These are phyloP conservation scores for Ammospiza maritima DNA, from an alignment of 2,797 vertebrate genomes.

Conservation along the genomic window DNA sequence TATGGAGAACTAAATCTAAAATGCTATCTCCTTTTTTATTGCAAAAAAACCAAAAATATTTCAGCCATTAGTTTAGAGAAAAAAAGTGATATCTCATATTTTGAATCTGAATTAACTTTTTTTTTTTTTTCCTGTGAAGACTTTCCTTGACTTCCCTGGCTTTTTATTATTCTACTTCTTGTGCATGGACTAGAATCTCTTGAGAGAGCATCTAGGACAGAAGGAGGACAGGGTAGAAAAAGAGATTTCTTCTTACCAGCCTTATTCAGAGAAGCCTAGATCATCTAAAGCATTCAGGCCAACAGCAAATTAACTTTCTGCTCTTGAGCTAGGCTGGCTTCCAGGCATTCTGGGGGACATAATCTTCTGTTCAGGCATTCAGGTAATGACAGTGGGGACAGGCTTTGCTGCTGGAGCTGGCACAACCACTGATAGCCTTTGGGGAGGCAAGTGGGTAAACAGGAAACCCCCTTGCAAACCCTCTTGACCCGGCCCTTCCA, in stretches of 20 bases:
- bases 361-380: not conserved
- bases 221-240: not conserved
- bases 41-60: not conserved
- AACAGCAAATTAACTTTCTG: not conserved
- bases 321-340: not conserved
- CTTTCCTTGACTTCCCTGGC: not conserved
- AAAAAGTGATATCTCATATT: not conserved
- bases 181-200: not conserved
- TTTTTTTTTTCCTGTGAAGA: not conserved
- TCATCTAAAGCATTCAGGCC: not conserved
- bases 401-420: not conserved
- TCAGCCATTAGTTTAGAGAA: not conserved
- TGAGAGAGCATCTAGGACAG: not conserved
- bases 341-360: fast-evolving
- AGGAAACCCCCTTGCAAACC: not conserved
- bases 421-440: not conserved
- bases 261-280: not conserved
- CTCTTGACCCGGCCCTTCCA: not conserved
- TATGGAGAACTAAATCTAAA: not conserved
- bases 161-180: not conserved
- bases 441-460: fast-evolving
- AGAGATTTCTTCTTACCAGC: not conserved
- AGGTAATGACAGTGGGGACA: not conserved
- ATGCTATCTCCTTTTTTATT: not conserved
- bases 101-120: not conserved